phyloP scores from a whole-genome alignment of 2,113 vertebrate species.

The Tragulus kanchil region DNA sequence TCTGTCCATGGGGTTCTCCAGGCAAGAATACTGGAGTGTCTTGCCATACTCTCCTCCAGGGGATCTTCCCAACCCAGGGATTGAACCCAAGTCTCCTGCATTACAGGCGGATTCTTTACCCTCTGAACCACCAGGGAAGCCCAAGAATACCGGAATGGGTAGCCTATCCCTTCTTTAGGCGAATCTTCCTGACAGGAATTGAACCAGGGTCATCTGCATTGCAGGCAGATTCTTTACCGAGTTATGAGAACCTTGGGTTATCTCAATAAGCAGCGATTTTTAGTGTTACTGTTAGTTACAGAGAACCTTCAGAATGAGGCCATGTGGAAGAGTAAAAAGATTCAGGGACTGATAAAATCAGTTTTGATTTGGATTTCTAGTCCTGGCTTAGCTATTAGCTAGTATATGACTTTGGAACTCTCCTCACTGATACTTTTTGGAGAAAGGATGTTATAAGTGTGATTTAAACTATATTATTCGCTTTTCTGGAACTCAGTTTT shows the following conservation, averaged over 20 bases:
- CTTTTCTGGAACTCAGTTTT: slow-evolving; percentile 9
- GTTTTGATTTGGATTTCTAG: slow-evolving; percentile 35
- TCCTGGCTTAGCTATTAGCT: not conserved
- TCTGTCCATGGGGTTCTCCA: no score
- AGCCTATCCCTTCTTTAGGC: no score
- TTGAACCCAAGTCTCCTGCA: no score
- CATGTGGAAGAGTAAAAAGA: not conserved
- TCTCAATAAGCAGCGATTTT: not conserved
- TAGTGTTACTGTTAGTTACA: not conserved
- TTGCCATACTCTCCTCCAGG: no score
- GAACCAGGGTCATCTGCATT: no score
- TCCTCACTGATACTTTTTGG: not conserved
- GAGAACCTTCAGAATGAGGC: slow-evolving; percentile 43
- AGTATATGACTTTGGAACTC: not conserved
- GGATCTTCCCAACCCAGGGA: no score
- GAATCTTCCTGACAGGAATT: no score
- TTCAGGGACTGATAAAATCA: not conserved
- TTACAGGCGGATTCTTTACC: no score
- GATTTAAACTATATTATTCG: slow-evolving; percentile 42
- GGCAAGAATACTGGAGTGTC: no score
- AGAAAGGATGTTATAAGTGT: slow-evolving; percentile 34
- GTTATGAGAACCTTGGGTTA: not conserved
- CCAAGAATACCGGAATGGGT: no score
- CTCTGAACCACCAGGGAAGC: no score
- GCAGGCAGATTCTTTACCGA: no score